Percentiles rank a stretch among this genome's conserved stretches.
phyloP scores from a whole-genome alignment of 2,797 vertebrate species.

The Cheracebus regulus region DNA sequence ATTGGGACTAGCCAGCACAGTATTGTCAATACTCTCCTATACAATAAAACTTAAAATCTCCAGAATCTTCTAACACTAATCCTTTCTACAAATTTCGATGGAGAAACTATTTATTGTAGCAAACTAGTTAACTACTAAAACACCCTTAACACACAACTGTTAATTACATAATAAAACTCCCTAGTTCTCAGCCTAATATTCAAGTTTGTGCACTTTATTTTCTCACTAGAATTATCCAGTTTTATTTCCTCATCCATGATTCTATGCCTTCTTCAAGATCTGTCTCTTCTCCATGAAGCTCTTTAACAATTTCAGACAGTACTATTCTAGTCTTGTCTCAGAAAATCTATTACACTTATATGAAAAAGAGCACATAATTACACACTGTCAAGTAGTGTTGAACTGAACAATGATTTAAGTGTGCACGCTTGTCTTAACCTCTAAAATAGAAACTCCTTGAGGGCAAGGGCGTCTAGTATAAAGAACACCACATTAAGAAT shows the following conservation, averaged over 20 bases:
- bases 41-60: neutral
- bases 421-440: neutral
- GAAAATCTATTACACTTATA: neutral
- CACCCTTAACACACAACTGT: neutral
- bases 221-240: neutral
- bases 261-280: neutral
- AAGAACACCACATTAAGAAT: neutral
- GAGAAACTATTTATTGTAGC: slow-evolving; percentile 28
- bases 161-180: slow-evolving; percentile 11
- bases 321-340: neutral
- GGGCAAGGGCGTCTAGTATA: neutral
- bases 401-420: neutral
- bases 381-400: neutral
- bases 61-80: slow-evolving; percentile 20
- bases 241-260: neutral
- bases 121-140: slow-evolving; percentile 7
- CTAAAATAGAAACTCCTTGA: slow-evolving; percentile 11
- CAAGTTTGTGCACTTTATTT: neutral
- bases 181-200: neutral
- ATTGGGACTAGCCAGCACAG: neutral
- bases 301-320: neutral
- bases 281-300: neutral
- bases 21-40: neutral
- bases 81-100: neutral
- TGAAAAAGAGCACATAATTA: neutral